Conservation (phyloP, 1,140 invertebrate species). For the Caerostris extrusa region DNA sequence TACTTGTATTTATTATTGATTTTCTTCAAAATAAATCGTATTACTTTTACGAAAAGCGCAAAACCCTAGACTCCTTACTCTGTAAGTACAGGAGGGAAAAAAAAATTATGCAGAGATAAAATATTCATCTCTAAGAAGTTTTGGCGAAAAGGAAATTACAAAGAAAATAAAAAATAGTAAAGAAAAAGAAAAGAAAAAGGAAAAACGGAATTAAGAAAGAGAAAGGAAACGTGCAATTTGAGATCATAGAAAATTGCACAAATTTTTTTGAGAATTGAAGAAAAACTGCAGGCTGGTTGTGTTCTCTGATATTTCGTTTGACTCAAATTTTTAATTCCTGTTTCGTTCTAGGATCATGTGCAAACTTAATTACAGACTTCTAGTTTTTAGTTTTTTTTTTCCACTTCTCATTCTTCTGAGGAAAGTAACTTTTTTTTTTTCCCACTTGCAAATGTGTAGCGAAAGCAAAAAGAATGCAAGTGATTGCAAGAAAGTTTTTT, state of each 20-base stretch:
- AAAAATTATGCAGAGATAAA: neutral
- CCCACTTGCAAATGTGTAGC: neutral
- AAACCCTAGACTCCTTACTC: neutral
- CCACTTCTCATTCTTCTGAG: neutral
- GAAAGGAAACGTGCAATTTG: neutral
- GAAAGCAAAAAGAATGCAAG: neutral
- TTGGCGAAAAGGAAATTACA: neutral
- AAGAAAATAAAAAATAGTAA: too few relatives aligned
- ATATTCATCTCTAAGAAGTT: neutral
- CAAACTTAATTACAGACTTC: neutral
- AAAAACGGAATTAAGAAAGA: neutral
- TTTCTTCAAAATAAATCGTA: too few relatives aligned
- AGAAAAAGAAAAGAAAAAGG: too few relatives aligned
- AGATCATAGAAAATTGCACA: neutral
- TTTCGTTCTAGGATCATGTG: neutral
- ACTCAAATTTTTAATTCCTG: constrained; percentile 11
- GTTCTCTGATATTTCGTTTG: neutral
- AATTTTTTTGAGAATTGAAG: neutral
- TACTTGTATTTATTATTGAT: too few relatives aligned
- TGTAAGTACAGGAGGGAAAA: neutral
- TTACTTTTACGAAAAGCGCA: neutral
- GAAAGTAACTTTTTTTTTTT: neutral
- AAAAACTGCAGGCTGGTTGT: neutral
- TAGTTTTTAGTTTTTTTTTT: neutral
- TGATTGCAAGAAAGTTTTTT: neutral